A percentile compares a stretch with the other conserved stretches of the same genome.
These are phyloP conservation scores for Drosophila guanche DNA, from an alignment of 1,140 invertebrate genomes.

Conservation along the genomic window DNA sequence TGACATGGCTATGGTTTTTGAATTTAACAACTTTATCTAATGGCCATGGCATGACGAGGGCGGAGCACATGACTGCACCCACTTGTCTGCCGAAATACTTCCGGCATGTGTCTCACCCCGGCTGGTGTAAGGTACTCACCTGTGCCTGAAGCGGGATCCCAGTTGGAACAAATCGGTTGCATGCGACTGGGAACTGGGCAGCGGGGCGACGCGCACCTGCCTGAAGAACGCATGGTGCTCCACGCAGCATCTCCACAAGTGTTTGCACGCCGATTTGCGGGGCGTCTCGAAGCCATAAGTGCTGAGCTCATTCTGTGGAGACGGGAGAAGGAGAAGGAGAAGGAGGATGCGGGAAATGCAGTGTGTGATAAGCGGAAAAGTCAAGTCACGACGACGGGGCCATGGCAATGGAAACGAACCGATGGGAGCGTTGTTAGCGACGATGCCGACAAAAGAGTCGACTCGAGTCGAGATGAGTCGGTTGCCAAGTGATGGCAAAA, in stretches of 20 bases:
- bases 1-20: slow-evolving; percentile 16
- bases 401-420: slow-evolving; percentile 17
- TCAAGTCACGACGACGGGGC: slow-evolving; percentile 62
- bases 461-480: neutral
- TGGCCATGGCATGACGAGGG: slow-evolving; percentile 13
- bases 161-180: slow-evolving; percentile 89
- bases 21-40: slow-evolving; percentile 33
- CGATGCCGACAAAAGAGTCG: slow-evolving; percentile 48
- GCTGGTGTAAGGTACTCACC: slow-evolving; percentile 83
- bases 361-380: slow-evolving; percentile 76
- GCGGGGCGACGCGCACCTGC: slow-evolving; percentile 90
- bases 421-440: slow-evolving; percentile 21
- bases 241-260: slow-evolving; percentile 99
- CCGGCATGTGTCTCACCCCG: slow-evolving; percentile 44
- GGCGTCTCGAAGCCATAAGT: slow-evolving; percentile 98
- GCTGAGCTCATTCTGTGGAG: slow-evolving; percentile 93
- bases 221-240: slow-evolving; percentile 99
- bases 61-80: slow-evolving; percentile 48
- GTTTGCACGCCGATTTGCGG: slow-evolving; percentile 97
- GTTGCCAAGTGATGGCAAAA: slow-evolving; percentile 39
- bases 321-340: slow-evolving; percentile 2
- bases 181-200: slow-evolving; percentile 84
- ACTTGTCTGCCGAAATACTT: slow-evolving; percentile 45
- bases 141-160: slow-evolving; percentile 89
- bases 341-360: slow-evolving; percentile 22